These are phyloP conservation scores for Cebus imitator DNA, from an alignment of 2,113 vertebrate genomes.

Conservation along the genomic window DNA sequence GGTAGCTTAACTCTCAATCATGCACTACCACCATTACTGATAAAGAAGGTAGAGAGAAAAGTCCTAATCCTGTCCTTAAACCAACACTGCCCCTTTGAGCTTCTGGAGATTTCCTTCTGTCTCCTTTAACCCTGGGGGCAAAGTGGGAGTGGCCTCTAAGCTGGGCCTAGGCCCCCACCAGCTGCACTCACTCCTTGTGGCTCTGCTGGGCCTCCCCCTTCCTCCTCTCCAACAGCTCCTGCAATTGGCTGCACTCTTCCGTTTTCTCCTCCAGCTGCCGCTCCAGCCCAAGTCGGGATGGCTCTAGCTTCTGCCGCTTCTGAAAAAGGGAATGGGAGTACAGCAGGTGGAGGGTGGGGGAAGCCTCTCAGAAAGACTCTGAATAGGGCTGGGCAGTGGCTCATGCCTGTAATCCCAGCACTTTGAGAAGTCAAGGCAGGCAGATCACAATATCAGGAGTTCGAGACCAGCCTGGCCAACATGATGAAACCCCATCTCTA, in stretches of 20 bases:
- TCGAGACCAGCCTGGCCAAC: too few species aligned
- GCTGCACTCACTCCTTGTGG: slow-evolving; percentile 87
- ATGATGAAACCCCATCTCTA: too few species aligned
- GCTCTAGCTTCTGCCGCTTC: slow-evolving; percentile 81
- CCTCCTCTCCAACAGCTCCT: slow-evolving; percentile 86
- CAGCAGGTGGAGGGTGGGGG: neutral
- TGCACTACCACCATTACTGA: neutral
- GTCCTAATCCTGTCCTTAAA: slow-evolving; percentile 75
- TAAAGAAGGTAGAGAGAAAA: neutral
- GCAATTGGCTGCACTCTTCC: slow-evolving; percentile 88
- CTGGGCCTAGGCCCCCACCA: rapidly evolving
- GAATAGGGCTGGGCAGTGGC: neutral
- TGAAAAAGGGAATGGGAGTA: slow-evolving; percentile 15
- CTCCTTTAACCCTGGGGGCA: slow-evolving; percentile 59
- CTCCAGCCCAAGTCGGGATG: slow-evolving; percentile 80
- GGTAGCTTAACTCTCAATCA: neutral
- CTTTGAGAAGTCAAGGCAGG: too few species aligned
- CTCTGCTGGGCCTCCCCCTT: slow-evolving; percentile 88
- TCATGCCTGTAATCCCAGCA: too few species aligned
- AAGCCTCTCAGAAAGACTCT: neutral
- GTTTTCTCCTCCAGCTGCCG: slow-evolving; percentile 86
- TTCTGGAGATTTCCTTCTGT: slow-evolving; percentile 81
- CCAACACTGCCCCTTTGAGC: slow-evolving; percentile 84
- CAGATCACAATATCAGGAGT: too few species aligned
- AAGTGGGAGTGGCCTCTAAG: rapidly evolving